phyloP scores from a whole-genome alignment of 2,888 invertebrate genomes.

The Polia nebulosa region DNA sequence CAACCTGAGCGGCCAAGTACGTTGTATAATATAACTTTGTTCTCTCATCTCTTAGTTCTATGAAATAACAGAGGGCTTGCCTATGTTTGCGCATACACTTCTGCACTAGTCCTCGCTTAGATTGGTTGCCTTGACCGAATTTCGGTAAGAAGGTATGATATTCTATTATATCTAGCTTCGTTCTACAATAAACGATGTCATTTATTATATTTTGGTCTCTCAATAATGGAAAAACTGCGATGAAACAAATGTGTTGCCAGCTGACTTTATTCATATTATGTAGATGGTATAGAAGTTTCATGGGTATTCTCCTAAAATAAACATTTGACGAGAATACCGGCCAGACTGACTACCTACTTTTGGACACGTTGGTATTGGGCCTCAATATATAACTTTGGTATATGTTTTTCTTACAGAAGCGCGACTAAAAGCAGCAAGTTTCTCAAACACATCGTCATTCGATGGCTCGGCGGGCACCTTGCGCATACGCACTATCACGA shows the following conservation, averaged over 20 bases:
- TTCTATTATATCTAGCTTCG: not conserved
- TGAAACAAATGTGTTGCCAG: too few relatives aligned
- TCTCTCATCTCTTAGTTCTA: not conserved
- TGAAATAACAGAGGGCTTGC: not conserved
- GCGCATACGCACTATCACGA: constrained; percentile 81
- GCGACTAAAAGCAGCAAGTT: constrained; percentile 81
- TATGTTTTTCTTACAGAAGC: constrained; percentile 64
- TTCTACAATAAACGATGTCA: not conserved
- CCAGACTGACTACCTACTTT: not conserved
- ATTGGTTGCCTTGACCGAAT: not conserved
- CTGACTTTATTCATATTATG: not conserved
- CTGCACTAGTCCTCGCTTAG: not conserved
- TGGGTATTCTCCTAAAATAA: too few relatives aligned
- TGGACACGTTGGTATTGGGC: not conserved
- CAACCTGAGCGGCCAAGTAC: constrained; percentile 69
- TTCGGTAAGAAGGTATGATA: not conserved
- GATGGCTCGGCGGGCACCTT: constrained; percentile 73
- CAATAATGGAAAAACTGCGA: too few relatives aligned
- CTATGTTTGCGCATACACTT: not conserved
- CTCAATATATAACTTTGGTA: constrained; percentile 13
- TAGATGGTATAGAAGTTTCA: not conserved
- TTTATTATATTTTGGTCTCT: too few relatives aligned
- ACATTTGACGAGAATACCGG: not conserved
- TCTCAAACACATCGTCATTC: constrained; percentile 70
- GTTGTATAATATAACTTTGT: not conserved